Percentiles rank a stretch among this genome's conserved stretches.
These are phyloP conservation scores for Oryctolagus cuniculus DNA, from an alignment of 2,113 vertebrate genomes.

Conservation along the genomic window mOryCun1.1 NC_091434.1:118556001-118556500, in stretches of 20 bases:
- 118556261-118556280: not conserved
- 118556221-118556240: not conserved
- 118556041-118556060: no score
- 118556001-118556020: no score
- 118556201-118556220: not conserved
- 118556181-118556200: not conserved
- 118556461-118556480: slow-evolving; percentile 35
- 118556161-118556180: no score
- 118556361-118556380: not conserved
- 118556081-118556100: no score
- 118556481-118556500: slow-evolving; percentile 30
- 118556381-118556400: not conserved
- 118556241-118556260: not conserved
- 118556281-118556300: not conserved
- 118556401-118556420: not conserved
- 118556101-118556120: no score
- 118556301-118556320: not conserved
- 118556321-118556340: not conserved
- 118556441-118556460: slow-evolving; percentile 11
- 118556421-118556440: not conserved
- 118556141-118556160: no score
- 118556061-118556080: no score
- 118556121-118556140: no score
- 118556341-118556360: not conserved
- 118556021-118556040: no score